Conservation (phyloP, 1,140 invertebrate genomes). For the Caerostris darwini region DNA sequence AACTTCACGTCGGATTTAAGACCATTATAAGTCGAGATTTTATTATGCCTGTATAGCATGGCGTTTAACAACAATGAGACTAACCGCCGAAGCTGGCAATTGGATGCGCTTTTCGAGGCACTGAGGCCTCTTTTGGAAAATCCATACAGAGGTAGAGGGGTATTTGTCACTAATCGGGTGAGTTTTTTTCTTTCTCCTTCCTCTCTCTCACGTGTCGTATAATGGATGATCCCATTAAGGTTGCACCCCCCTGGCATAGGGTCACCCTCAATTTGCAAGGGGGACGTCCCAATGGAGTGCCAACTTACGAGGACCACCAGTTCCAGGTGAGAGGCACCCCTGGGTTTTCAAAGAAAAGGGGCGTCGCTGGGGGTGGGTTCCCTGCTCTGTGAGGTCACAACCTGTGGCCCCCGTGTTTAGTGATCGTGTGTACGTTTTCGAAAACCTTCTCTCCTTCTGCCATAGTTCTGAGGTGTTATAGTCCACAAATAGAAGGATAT, state of each 20-base stretch:
- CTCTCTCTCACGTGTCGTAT: constrained; percentile 71
- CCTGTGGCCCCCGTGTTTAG: constrained; percentile 75
- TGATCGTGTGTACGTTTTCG: constrained; percentile 67
- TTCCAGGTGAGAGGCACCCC: constrained; percentile 66
- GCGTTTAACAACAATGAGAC: constrained; percentile 76
- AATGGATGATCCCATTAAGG: constrained; percentile 75
- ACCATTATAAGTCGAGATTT: constrained; percentile 75
- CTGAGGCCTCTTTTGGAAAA: constrained; percentile 17
- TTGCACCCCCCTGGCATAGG: constrained; percentile 33
- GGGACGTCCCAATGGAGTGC: constrained; percentile 75
- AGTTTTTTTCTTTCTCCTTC: constrained; percentile 3
- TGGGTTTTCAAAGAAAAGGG: constrained; percentile 72
- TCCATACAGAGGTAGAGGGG: constrained; percentile 46
- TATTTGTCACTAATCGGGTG: constrained; percentile 74
- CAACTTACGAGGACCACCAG: constrained; percentile 64
- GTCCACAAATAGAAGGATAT: constrained; percentile 76
- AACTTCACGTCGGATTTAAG: constrained; percentile 70
- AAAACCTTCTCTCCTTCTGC: constrained; percentile 44
- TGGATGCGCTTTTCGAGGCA: constrained; percentile 72
- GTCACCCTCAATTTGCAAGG: constrained; percentile 76
- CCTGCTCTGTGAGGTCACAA: constrained; percentile 68
- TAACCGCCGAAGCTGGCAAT: constrained; percentile 71
- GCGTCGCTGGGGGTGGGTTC: constrained; percentile 41
- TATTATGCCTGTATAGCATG: constrained; percentile 72
- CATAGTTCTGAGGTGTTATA: constrained; percentile 55